A percentile compares a stretch with the other conserved stretches of the same genome.
phyloP scores from a whole-genome alignment of 2,797 vertebrate species.

The Halcyon leucocephala region DNA sequence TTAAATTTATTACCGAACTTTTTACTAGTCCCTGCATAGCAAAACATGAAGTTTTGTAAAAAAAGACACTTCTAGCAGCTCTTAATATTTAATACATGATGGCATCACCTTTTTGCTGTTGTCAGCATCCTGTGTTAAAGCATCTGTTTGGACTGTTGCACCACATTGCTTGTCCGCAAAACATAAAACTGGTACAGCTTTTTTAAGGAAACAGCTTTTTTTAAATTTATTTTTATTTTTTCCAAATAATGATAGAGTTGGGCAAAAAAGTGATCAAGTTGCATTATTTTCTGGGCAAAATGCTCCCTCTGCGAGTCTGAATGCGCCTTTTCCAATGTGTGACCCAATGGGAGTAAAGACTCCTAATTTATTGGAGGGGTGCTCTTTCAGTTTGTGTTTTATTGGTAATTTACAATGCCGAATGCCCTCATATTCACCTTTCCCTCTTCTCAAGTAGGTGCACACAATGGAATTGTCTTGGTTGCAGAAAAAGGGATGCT shows the following conservation, averaged over 20 bases:
- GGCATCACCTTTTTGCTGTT: neutral
- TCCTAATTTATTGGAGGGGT: slow-evolving; percentile 63
- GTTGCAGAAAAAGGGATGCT: slow-evolving; percentile 68
- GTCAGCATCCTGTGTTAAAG: neutral
- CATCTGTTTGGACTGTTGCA: neutral
- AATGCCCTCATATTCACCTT: slow-evolving; percentile 81
- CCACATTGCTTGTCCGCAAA: neutral
- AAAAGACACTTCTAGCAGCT: neutral
- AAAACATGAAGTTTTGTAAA: neutral
- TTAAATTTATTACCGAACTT: neutral
- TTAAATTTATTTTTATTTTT: neutral
- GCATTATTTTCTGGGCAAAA: neutral
- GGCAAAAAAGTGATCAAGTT: neutral
- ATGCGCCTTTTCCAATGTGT: neutral
- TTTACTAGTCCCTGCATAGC: neutral
- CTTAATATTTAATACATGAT: neutral
- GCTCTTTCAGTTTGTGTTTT: slow-evolving; percentile 55
- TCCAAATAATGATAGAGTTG: neutral
- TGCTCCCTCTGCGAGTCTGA: neutral
- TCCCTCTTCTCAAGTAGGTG: slow-evolving; percentile 77
- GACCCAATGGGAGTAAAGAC: slow-evolving; percentile 18
- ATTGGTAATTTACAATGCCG: slow-evolving; percentile 69
- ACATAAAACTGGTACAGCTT: neutral
- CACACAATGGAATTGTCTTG: slow-evolving; percentile 79
- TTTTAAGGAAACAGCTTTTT: neutral